A percentile compares a stretch with the other conserved stretches of the same genome.
These are phyloP conservation scores for Lamprologus callipterus DNA, from an alignment of 2,113 vertebrate species.

Conservation along the genomic window DNA sequence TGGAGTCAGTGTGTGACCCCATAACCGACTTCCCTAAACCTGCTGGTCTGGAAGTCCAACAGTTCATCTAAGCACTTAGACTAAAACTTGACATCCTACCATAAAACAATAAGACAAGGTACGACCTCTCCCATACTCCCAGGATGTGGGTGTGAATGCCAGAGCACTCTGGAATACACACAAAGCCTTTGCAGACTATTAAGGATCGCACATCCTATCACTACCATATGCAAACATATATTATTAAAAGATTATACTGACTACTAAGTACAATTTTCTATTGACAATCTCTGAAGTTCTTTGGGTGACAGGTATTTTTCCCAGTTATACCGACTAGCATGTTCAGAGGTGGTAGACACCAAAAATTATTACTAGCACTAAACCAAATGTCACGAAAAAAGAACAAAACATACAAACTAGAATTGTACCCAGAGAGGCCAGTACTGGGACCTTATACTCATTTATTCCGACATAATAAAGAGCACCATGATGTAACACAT, in stretches of 20 bases:
- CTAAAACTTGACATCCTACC: background rate
- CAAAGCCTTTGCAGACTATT: background rate
- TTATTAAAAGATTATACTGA: background rate
- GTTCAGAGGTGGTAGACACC: background rate
- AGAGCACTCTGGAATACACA: background rate
- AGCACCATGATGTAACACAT: background rate
- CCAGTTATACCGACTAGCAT: background rate
- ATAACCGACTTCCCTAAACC: background rate
- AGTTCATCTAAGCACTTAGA: background rate
- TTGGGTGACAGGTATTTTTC: background rate
- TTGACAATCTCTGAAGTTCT: background rate
- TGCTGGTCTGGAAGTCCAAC: background rate
- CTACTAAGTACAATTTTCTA: background rate
- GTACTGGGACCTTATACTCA: background rate
- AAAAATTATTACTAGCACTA: background rate
- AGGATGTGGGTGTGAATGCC: background rate
- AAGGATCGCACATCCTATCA: background rate
- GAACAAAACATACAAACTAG: background rate
- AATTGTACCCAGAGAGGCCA: background rate
- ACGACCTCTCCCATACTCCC: background rate
- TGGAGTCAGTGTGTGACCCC: background rate
- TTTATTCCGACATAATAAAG: background rate
- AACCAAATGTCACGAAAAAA: background rate
- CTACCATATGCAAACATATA: background rate
- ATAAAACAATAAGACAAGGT: background rate